Evolutionary conservation across 1,140 invertebrate genomes (phyloP).

Genomic region (Drosophila ironensis): DNA sequence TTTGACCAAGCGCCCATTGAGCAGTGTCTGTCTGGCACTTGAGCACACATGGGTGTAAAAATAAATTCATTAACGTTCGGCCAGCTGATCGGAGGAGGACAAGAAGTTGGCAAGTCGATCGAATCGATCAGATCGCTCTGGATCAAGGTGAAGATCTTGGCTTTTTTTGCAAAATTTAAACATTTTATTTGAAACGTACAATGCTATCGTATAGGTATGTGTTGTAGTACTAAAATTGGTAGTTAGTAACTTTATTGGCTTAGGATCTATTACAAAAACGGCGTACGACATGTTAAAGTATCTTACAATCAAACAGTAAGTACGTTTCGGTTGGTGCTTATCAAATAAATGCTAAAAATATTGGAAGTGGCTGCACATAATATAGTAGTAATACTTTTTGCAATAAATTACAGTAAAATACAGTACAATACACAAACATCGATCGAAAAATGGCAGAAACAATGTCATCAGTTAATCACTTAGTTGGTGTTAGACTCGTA

Average conservation of each 20-base stretch:
- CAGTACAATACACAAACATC: constrained; percentile 45
- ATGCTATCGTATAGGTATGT: constrained; percentile 17
- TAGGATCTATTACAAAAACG: constrained; percentile 61
- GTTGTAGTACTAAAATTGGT: constrained; percentile 60
- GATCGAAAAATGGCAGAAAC: constrained; percentile 71
- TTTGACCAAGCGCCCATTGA: constrained; percentile 34
- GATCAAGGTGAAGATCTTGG: constrained; percentile 52
- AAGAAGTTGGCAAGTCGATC: constrained; percentile 32
- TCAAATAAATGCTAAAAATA: constrained; percentile 64
- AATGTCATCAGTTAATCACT: constrained; percentile 66
- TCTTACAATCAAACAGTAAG: constrained; percentile 59
- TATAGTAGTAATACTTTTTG: constrained; percentile 69
- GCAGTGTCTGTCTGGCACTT: constrained; percentile 18
- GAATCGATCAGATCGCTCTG: constrained; percentile 12
- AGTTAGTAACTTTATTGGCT: constrained; percentile 69
- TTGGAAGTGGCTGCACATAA: constrained; percentile 63
- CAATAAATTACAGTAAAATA: constrained; percentile 71
- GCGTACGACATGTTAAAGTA: constrained; percentile 56
- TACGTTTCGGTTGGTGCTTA: constrained; percentile 59
- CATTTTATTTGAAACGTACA: constrained; percentile 71
- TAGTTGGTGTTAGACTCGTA: constrained; percentile 40
- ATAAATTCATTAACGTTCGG: constrained; percentile 70
- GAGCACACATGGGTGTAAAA: constrained; percentile 43
- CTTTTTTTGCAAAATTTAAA: constrained; percentile 63
- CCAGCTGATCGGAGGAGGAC: constrained; percentile 60